These are phyloP conservation scores for Epinephelus awoara DNA, from an alignment of 2,797 vertebrate genomes.

Conservation along the genomic window DNA sequence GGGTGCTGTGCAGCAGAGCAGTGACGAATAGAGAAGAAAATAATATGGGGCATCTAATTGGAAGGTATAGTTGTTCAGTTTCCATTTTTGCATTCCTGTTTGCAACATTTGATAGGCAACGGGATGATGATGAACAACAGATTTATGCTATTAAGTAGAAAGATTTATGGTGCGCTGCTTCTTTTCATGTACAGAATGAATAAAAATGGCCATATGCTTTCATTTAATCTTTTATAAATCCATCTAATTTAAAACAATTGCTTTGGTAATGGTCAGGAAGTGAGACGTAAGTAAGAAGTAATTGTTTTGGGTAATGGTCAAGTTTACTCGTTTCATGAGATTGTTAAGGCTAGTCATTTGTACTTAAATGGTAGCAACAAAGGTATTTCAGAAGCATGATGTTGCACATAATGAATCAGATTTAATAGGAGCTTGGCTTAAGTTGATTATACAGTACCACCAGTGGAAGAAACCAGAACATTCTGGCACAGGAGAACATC, in stretches of 20 bases:
- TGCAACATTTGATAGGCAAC: constrained; percentile 28
- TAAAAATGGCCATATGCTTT: constrained; percentile 45
- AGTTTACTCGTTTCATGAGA: constrained; percentile 15
- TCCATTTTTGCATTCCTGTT: constrained; percentile 29
- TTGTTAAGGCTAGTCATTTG: constrained; percentile 10
- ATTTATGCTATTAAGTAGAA: constrained; percentile 25
- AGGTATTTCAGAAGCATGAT: constrained; percentile 35
- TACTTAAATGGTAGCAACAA: constrained; percentile 32
- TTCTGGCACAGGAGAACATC: constrained; percentile 34
- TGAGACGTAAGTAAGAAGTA: constrained; percentile 18
- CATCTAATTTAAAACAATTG: constrained; percentile 26
- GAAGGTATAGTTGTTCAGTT: constrained; percentile 16
- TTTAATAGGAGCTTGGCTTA: constrained; percentile 42
- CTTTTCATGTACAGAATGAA: constrained; percentile 31
- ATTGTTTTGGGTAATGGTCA: constrained; percentile 32
- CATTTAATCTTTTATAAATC: constrained; percentile 32
- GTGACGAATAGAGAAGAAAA: constrained; percentile 26
- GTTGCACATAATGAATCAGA: constrained; percentile 50
- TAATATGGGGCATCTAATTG: constrained; percentile 34
- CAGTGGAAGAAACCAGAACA: constrained; percentile 40
- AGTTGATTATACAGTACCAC: constrained; percentile 44
- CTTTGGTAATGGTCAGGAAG: constrained; percentile 28
- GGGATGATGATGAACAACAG: constrained; percentile 42
- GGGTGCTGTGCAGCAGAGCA: constrained; percentile 20
- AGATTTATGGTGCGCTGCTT: constrained; percentile 25